These are phyloP conservation scores for Cerceris rybyensis DNA, from an alignment of 2,888 invertebrate species.

Conservation along the genomic window DNA sequence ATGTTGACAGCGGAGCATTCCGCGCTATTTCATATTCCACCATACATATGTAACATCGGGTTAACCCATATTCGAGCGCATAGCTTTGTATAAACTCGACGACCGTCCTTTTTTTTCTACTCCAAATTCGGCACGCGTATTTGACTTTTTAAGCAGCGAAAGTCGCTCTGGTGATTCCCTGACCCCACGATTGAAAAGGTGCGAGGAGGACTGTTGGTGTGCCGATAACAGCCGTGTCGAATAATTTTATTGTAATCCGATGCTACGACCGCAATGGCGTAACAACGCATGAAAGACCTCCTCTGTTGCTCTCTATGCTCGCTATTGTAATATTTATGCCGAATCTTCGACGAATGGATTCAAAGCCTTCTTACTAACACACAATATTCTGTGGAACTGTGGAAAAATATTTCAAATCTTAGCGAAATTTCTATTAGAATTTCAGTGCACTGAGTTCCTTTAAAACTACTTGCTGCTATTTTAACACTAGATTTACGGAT, in stretches of 20 bases:
- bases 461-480: too few species aligned
- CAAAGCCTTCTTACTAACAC: too few species aligned
- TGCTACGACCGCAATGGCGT: constrained; percentile 36
- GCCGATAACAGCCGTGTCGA: constrained; percentile 36
- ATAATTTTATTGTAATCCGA: constrained; percentile 51
- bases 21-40: constrained; percentile 39
- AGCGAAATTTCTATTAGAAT: too few species aligned
- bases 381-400: too few species aligned
- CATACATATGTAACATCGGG: constrained; percentile 71
- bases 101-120: constrained; percentile 56
- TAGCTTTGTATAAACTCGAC: constrained; percentile 62
- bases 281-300: constrained; percentile 14
- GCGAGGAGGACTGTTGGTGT: constrained; percentile 10
- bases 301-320: not conserved
- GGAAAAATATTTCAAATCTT: too few species aligned
- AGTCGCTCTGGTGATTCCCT: constrained; percentile 54
- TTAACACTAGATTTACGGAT: too few species aligned
- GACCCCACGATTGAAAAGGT: constrained; percentile 46
- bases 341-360: not conserved
- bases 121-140: constrained; percentile 58
- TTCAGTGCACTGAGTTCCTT: too few species aligned
- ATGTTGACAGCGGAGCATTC: not conserved
- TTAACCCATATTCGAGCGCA: constrained; percentile 74
- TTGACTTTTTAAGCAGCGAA: constrained; percentile 71
- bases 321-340: not conserved